Percentiles rank a stretch among this genome's conserved stretches.
Evolutionary conservation across 2,888 invertebrate genomes (phyloP).

Genomic region (Apomyelois bistriatella): DNA sequence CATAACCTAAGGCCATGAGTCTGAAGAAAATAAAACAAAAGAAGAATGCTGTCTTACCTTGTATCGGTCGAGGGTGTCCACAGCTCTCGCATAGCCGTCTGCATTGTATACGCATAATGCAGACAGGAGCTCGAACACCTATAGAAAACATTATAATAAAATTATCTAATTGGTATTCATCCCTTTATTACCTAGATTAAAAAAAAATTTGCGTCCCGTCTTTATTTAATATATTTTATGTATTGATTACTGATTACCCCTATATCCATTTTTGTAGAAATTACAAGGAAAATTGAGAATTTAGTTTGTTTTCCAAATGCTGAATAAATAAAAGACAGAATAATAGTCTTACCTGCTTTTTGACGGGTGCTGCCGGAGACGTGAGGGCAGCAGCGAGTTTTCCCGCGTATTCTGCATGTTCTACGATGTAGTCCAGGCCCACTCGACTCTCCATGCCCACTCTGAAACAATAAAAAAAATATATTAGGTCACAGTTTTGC

Average conservation of each 20-base stretch:
- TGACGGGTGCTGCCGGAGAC: conserved; percentile 93
- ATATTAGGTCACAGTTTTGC: no score
- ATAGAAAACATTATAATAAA: conserved; percentile 13
- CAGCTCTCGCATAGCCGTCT: conserved; percentile 91
- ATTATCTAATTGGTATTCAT: no score
- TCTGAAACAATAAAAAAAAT: conserved; percentile 29
- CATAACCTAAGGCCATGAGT: no score
- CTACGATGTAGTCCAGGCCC: conserved; percentile 96
- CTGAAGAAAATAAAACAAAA: no score
- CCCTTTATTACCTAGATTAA: no score
- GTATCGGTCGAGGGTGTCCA: conserved; percentile 94
- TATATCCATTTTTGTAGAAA: no score
- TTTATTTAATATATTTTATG: no score
- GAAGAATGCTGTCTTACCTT: conserved; percentile 81
- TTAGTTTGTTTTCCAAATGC: no score
- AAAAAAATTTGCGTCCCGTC: no score
- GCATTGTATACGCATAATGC: conserved; percentile 96
- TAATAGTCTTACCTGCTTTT: conserved; percentile 88
- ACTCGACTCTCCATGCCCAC: conserved; percentile 92
- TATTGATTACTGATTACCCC: no score
- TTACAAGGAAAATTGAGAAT: no score
- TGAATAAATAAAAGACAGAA: no score
- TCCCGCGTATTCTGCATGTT: conserved; percentile 94
- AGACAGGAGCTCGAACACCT: conserved; percentile 95
- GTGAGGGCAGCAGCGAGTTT: conserved; percentile 96